phyloP scores from a whole-genome alignment of 2,113 vertebrate genomes.

The Trogon melanurus region DNA sequence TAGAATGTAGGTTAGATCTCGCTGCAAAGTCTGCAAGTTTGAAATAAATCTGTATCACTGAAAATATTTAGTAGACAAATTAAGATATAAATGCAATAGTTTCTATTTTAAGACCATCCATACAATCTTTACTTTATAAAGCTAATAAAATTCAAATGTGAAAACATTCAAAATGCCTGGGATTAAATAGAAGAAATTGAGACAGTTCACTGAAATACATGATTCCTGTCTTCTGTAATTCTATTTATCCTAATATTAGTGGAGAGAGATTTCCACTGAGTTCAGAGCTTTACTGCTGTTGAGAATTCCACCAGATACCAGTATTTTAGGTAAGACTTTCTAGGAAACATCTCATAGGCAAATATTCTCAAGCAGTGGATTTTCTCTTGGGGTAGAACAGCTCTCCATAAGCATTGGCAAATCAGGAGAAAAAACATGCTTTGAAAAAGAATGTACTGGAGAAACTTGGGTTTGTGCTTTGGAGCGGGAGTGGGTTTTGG shows the following conservation, averaged over 20 bases:
- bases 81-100: background rate
- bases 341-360: background rate
- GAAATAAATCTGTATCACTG: background rate
- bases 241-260: background rate
- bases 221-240: background rate
- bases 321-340: background rate
- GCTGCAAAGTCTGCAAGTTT: background rate
- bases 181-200: background rate
- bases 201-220: background rate
- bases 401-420: background rate
- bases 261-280: background rate
- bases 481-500: accelerated
- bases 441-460: background rate
- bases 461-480: background rate
- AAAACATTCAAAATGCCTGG: background rate
- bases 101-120: background rate
- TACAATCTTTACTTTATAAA: background rate
- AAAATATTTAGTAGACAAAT: background rate
- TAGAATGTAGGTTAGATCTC: background rate
- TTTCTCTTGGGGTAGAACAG: background rate
- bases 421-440: accelerated
- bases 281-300: background rate
- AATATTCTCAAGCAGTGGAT: background rate
- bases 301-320: background rate
- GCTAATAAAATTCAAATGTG: background rate